phyloP scores from a whole-genome alignment of 2,113 vertebrate genomes.

The Colius striatus region DNA sequence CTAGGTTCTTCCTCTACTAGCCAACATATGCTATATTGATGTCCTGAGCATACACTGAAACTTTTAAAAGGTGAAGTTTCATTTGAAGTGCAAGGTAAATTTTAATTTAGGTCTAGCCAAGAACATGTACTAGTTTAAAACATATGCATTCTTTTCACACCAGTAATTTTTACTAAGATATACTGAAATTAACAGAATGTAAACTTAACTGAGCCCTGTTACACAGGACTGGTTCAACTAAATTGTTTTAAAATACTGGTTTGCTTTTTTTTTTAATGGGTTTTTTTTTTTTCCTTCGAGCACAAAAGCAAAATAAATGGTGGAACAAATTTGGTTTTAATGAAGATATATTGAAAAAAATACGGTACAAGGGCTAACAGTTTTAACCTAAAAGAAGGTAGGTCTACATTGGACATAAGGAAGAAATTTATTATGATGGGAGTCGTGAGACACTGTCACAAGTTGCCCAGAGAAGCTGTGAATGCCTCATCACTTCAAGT shows the following conservation, averaged over 20 bases:
- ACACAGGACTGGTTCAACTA: background rate
- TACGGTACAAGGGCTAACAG: background rate
- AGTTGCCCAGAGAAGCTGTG: background rate
- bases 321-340: background rate
- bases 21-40: background rate
- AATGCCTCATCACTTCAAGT: background rate
- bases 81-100: background rate
- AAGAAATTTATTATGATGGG: background rate
- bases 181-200: background rate
- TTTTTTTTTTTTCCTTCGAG: background rate
- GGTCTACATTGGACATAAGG: background rate
- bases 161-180: background rate
- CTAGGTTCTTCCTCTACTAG: background rate
- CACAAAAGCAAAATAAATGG: background rate
- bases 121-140: background rate
- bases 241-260: background rate
- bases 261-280: background rate
- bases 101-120: background rate
- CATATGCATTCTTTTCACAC: accelerated
- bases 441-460: background rate
- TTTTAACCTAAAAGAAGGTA: background rate
- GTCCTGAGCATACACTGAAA: background rate
- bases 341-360: background rate
- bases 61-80: background rate
- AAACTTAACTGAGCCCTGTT: background rate